Percentiles rank a stretch among this genome's conserved stretches.
These are phyloP conservation scores for Rattus norvegicus DNA, from an alignment of 2,113 vertebrate genomes.

Conservation along the genomic window DNA sequence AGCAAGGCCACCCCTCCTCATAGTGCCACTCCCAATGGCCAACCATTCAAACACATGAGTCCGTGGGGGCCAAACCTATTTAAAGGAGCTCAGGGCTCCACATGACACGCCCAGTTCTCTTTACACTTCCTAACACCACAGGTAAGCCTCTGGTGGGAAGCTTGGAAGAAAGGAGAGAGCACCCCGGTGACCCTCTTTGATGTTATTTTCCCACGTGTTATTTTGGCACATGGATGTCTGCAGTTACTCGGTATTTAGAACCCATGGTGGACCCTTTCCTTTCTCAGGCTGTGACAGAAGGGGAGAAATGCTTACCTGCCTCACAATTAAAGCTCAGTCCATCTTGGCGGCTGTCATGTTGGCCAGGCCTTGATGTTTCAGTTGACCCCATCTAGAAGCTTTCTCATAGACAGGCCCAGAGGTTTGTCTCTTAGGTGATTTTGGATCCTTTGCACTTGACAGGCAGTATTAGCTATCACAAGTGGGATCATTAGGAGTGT, in stretches of 20 bases:
- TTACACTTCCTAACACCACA: not conserved
- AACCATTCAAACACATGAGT: not conserved
- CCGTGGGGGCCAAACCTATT: not conserved
- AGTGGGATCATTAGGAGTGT: too few relatives aligned
- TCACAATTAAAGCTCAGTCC: not conserved
- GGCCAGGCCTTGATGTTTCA: not conserved
- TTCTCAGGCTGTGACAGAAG: not conserved
- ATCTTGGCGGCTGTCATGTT: not conserved
- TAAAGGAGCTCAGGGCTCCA: not conserved
- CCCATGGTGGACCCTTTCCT: too few relatives aligned
- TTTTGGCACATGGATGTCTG: not conserved
- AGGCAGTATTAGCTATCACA: not conserved
- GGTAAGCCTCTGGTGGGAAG: not conserved
- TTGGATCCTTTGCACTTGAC: not conserved
- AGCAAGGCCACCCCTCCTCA: not conserved
- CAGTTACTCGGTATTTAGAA: not conserved
- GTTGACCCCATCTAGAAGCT: not conserved
- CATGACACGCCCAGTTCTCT: not conserved
- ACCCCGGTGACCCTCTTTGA: not conserved
- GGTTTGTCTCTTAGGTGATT: not conserved
- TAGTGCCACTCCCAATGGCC: not conserved
- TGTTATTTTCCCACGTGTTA: not conserved
- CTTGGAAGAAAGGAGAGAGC: not conserved
- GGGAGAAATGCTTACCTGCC: not conserved
- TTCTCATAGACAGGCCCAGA: not conserved